Base-by-base conservation (phyloP, 2,888 invertebrate species). In the Venusia cambrica region DNA sequence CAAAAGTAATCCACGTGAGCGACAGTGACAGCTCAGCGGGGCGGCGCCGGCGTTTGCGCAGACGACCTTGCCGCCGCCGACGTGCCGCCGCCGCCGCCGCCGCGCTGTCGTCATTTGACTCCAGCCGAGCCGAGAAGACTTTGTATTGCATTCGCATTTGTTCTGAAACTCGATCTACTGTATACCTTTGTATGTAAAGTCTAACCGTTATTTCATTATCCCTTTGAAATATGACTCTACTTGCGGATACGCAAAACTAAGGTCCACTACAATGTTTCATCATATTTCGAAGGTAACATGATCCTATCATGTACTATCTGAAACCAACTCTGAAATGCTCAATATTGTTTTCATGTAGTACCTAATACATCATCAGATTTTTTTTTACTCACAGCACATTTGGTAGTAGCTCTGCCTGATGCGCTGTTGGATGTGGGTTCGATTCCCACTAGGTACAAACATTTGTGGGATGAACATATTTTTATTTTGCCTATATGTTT, bases 21-120 rank as follows among this genome's bases (percentile, higher is more conserved):
- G 65, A 65, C 60, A 60, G 56, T 61, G 65, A 65, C 60, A 60
- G 55, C 51, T 38, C 36, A 14, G 44, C 42, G 46, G 48, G 43
- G 51, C 45, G 47, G 33, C 63, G 39, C 50, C 60, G 59, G 62
- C 62, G 62, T 39, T 33, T 57, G 54, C 51, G 48, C 40, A 45
- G 40, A 53, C 49, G 42, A 46, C 44, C 46, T 50, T 45, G 41
- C 42, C 17, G 31, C 37, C 15, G 18, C 30, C 26, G 18, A 33
- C 20, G 16, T 30, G 29, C 27, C n/a, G n/a, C 18, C 29, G 5
- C 28, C 36, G 24, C 18, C 32, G 29, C 27, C n/a, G n/a, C 18
- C 29, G 5, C 28, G 19, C 35, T n/a, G n/a, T n/a, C 25, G 39
- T 31, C 38, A 21, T 32, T 36, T 38, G 30, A 31, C 19, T 24